These are phyloP conservation scores for Poeciliopsis gracilis DNA, from an alignment of 2,797 vertebrate genomes.

Conservation along the genomic window DNA sequence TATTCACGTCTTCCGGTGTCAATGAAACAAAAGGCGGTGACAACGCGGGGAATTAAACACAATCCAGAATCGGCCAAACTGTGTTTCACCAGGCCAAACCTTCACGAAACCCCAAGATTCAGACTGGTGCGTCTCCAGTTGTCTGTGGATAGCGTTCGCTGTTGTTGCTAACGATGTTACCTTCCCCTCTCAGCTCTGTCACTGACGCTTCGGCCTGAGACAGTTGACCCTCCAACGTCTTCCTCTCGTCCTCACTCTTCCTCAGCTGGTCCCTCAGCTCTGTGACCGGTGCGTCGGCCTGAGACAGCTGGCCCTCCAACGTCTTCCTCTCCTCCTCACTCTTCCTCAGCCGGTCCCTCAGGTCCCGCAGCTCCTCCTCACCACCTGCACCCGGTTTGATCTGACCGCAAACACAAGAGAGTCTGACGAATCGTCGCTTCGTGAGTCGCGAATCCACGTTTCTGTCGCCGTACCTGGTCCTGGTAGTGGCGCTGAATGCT, in stretches of 20 bases:
- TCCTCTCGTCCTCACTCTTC: constrained; percentile 59
- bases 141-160: background rate
- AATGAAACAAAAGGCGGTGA: background rate
- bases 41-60: background rate
- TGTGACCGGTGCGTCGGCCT: constrained; percentile 36
- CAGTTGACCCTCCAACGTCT: constrained; percentile 55
- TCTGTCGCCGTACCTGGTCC: constrained; percentile 59
- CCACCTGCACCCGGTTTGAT: constrained; percentile 52
- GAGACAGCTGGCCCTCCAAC: constrained; percentile 59
- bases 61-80: background rate
- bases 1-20: background rate
- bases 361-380: constrained; percentile 56
- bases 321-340: constrained; percentile 60
- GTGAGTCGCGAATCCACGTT: background rate
- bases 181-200: constrained; percentile 70
- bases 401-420: constrained; percentile 43
- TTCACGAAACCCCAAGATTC: background rate
- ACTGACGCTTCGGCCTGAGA: constrained; percentile 45
- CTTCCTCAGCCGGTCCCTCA: constrained; percentile 61
- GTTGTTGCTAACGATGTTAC: constrained; percentile 48
- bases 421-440: background rate
- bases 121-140: background rate
- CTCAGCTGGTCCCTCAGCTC: constrained; percentile 64
- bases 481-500: constrained; percentile 69
- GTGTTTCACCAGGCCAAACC: background rate